Evolutionary conservation across 1,140 invertebrate species (phyloP), one percentile per base, ranked within the genome.

Genomic region (Aphelenchoides avenae): DNA sequence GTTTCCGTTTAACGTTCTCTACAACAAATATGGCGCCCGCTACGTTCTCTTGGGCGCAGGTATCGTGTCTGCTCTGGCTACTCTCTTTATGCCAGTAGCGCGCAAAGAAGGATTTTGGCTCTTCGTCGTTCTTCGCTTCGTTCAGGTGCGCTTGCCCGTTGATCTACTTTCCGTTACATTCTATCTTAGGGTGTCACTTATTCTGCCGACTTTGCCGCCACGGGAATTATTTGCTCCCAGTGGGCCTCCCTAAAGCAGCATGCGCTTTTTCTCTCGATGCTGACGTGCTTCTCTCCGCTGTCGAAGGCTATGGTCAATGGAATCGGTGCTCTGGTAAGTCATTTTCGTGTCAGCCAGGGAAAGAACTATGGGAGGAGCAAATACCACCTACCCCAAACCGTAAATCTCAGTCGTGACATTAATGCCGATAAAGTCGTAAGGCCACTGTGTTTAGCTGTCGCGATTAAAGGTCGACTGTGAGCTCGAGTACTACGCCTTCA

Each of bases 161-260:
- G n/a, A 36, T 36, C 34, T 13, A n/a, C n/a, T n/a, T n/a, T n/a
- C n/a, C n/a, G n/a, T n/a, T n/a, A n/a, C n/a, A n/a, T n/a, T 36
- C 13, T 36, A n/a, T 36, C 13, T 36, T 34, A 57, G 26, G 61
- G 61, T 15, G 34, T 64, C 1, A 42, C 61, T 15, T 63, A 66
- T 33, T 15, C 61, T 6, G 58, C 59, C 3, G 61, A 63, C 48
- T 63, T 63, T 54, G 62, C 61, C 11, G 61, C 61, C 26, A 68
- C 64, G 27, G 61, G 61, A 22, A 49, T 63, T 20, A 27, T 63
- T 13, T 63, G 61, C 18, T 30, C 61, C 11, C 61, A 52, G 26
- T 64, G 62, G 62, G 62, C 62, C 2, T 29, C 37, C 22, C 41
- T 64, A n/a, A 60, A 66, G 29, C 56, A 64, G 52, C 40, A 64